These are phyloP conservation scores for Aramus guarauna DNA, from an alignment of 2,113 vertebrate genomes.

Conservation along the genomic window DNA sequence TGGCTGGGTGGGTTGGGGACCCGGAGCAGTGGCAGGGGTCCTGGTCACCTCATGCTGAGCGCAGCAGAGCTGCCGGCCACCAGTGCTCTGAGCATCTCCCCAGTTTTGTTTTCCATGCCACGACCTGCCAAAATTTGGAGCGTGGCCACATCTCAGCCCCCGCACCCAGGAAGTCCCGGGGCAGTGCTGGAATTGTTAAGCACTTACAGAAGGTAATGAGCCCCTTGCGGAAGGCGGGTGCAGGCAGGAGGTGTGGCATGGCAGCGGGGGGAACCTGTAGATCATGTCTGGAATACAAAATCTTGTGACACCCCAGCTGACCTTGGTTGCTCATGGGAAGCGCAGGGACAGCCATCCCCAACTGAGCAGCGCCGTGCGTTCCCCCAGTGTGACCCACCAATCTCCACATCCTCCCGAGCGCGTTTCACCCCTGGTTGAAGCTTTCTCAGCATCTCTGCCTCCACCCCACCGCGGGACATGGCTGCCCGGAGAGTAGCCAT, in stretches of 20 bases:
- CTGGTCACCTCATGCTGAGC: fast-evolving
- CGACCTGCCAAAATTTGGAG: not conserved
- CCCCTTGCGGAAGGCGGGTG: fast-evolving
- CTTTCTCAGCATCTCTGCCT: not conserved
- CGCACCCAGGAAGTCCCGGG: fast-evolving
- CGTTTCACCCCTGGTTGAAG: fast-evolving
- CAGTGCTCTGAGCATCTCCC: not conserved
- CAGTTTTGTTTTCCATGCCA: fast-evolving
- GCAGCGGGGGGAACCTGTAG: not conserved
- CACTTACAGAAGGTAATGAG: not conserved
- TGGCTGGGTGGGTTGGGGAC: not conserved
- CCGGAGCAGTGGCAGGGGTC: fast-evolving
- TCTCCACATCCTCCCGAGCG: fast-evolving
- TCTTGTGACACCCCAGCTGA: not conserved
- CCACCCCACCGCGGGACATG: not conserved
- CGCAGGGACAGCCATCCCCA: not conserved
- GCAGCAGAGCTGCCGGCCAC: not conserved
- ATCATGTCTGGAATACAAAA: not conserved
- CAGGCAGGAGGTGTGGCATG: not conserved
- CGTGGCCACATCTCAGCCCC: not conserved
- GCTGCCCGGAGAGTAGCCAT: not conserved
- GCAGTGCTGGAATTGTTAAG: fast-evolving
- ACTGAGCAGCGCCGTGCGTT: fast-evolving
- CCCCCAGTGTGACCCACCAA: fast-evolving
- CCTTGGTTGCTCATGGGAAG: fast-evolving